These are phyloP conservation scores for Cercopithecus mitis DNA, from an alignment of 2,797 vertebrate genomes.

Conservation along the genomic window DNA sequence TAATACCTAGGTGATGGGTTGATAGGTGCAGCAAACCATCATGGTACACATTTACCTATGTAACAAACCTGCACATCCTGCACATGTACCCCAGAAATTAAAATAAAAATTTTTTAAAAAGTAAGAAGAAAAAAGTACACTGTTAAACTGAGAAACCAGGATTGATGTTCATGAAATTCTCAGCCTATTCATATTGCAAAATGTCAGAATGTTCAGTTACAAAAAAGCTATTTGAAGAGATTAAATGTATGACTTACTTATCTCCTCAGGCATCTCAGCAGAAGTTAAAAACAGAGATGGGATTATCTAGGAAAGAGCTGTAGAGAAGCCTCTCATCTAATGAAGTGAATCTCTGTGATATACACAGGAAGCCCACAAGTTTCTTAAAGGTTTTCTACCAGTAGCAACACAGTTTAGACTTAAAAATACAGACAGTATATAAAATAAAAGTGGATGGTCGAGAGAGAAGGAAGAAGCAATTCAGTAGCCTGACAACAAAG, in stretches of 20 bases:
- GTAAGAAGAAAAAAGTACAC: not conserved
- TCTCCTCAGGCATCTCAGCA: not conserved
- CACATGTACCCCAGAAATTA: not conserved
- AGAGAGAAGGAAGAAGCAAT: not conserved
- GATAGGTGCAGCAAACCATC: not conserved
- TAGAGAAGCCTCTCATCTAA: not conserved
- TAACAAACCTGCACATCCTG: not conserved
- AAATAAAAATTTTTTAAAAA: not conserved
- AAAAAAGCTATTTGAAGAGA: not conserved
- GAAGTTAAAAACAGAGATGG: not conserved
- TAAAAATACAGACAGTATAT: not conserved
- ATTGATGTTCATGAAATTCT: not conserved
- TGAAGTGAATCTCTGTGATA: not conserved
- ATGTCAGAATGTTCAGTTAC: not conserved
- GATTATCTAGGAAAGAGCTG: not conserved
- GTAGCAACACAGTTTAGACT: not conserved
- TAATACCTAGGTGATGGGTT: not conserved
- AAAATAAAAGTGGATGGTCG: not conserved
- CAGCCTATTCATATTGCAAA: not conserved
- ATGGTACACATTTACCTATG: not conserved
- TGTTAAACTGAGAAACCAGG: not conserved
- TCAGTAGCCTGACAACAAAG: not conserved
- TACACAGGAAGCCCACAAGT: not conserved
- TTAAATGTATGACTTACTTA: not conserved
- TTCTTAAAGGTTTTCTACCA: not conserved